Conservation (phyloP, 2,113 vertebrate genomes). For the Amphiprion ocellaris region DNA sequence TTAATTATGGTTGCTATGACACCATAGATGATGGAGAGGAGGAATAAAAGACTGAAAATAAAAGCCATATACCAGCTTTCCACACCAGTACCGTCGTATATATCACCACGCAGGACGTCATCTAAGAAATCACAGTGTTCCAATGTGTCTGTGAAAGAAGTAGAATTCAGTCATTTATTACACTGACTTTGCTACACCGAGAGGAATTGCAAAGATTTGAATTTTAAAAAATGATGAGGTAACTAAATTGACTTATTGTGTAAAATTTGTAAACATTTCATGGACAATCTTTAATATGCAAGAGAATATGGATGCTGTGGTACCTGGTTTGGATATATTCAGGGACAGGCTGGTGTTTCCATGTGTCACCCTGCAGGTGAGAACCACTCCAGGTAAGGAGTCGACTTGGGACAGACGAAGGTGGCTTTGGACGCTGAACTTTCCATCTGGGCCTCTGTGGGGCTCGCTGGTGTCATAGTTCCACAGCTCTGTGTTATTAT, state of each 20-base stretch:
- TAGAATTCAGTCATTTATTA: background rate
- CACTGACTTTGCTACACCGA: background rate
- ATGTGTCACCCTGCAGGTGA: constrained; percentile 78
- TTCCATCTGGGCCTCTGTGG: constrained; percentile 70
- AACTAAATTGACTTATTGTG: background rate
- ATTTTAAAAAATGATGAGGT: too few relatives aligned
- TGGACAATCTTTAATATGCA: background rate
- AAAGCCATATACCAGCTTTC: constrained; percentile 75
- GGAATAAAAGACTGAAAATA: constrained; percentile 73
- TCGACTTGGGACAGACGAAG: constrained; percentile 52
- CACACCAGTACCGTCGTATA: constrained; percentile 46
- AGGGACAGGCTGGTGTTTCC: constrained; percentile 46
- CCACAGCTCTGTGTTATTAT: constrained; percentile 10
- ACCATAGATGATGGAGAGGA: constrained; percentile 72
- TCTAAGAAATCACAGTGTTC: constrained; percentile 55
- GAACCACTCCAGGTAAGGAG: constrained; percentile 58
- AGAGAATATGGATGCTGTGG: background rate
- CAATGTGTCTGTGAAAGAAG: constrained; percentile 45
- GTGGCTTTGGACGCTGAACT: constrained; percentile 75
- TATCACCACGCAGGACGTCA: constrained; percentile 34
- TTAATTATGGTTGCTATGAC: constrained; percentile 73
- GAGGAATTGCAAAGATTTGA: too few relatives aligned
- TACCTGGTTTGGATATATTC: constrained; percentile 72
- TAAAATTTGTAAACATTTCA: background rate
- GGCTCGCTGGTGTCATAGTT: constrained; percentile 50